phyloP scores from a whole-genome alignment of 2,797 vertebrate genomes.

The Cercopithecus mitis region DNA sequence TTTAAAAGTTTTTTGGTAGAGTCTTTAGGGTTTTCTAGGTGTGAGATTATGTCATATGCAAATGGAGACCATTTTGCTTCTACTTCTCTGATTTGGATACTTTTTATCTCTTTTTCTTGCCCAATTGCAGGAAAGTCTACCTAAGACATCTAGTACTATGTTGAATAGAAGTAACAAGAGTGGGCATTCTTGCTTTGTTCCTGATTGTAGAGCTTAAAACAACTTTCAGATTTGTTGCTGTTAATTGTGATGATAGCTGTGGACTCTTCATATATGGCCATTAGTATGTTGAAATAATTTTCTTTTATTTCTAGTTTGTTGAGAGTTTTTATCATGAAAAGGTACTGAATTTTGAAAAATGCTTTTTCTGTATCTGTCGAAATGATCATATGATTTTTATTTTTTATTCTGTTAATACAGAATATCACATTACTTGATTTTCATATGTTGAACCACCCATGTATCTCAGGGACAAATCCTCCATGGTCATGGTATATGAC shows the following conservation, averaged over 20 bases:
- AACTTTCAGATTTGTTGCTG: neutral
- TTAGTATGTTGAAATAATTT: neutral
- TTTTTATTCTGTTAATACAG: neutral
- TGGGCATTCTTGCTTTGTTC: neutral
- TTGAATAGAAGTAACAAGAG: neutral
- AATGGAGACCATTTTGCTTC: neutral
- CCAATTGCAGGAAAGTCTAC: neutral
- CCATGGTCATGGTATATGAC: neutral
- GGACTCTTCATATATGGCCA: neutral
- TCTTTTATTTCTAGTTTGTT: neutral
- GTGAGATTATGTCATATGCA: neutral
- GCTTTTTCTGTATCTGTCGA: neutral
- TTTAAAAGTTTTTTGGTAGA: neutral
- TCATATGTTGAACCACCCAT: neutral
- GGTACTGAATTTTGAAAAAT: neutral
- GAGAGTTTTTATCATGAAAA: neutral
- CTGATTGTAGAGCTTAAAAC: neutral
- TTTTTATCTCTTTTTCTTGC: neutral
- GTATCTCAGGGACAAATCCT: neutral
- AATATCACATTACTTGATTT: neutral
- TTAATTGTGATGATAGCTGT: neutral
- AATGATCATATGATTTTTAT: neutral
- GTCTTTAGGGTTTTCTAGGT: neutral
- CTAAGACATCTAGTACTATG: neutral
- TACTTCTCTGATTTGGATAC: neutral